These are phyloP conservation scores for Poliocrania exsul DNA, from an alignment of 2,797 vertebrate genomes.

Conservation along the genomic window DNA sequence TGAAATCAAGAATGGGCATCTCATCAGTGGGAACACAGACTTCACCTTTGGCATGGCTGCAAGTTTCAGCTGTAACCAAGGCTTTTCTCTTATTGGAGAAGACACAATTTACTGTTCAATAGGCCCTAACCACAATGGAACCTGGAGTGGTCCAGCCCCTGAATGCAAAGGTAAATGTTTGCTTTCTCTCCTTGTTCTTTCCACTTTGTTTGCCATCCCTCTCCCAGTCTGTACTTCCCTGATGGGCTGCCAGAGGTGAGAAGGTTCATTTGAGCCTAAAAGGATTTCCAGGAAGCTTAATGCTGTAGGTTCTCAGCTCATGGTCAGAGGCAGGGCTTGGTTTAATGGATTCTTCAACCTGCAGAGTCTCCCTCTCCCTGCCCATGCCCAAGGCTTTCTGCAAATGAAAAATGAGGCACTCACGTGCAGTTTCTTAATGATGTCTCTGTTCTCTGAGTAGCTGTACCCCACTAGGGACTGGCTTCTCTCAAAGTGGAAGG, in stretches of 20 bases:
- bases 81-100: conserved; percentile 32
- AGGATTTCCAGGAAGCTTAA: background rate
- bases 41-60: background rate
- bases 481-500: background rate
- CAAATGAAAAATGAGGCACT: background rate
- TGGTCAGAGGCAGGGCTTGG: background rate
- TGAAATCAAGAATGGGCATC: background rate
- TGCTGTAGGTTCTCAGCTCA: background rate
- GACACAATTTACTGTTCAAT: background rate
- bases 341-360: background rate
- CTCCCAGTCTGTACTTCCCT: background rate
- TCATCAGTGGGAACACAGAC: fast-evolving
- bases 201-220: background rate
- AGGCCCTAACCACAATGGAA: background rate
- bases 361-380: background rate
- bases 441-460: background rate
- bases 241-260: background rate
- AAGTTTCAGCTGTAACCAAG: conserved; percentile 30
- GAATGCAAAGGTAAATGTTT: conserved; percentile 58
- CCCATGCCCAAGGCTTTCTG: background rate
- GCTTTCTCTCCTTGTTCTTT: background rate
- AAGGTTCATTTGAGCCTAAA: background rate
- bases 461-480: too few relatives aligned
- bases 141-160: conserved; percentile 47
- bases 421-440: background rate